phyloP scores from a whole-genome alignment of 2,797 vertebrate species.

The Smutsia temminckii region DNA sequence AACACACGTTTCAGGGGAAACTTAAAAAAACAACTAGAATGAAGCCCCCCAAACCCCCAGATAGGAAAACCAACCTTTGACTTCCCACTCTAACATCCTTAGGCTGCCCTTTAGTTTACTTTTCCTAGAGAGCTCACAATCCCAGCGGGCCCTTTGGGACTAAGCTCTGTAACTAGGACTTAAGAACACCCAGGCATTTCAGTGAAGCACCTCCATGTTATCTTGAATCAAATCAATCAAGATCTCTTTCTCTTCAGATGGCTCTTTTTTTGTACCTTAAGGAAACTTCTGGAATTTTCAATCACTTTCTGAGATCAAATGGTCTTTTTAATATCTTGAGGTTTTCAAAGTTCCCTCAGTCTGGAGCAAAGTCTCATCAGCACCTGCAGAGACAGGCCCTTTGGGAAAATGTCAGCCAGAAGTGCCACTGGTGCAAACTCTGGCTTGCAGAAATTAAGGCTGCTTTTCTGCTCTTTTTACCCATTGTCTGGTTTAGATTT shows the following conservation, averaged over 20 bases:
- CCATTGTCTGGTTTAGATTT: slow-evolving; percentile 28
- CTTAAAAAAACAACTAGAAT: slow-evolving; percentile 66
- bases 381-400: background rate
- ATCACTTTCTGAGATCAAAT: background rate
- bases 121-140: background rate
- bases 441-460: background rate
- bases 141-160: background rate
- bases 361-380: background rate
- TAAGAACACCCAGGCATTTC: background rate
- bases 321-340: background rate
- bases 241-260: background rate
- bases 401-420: background rate
- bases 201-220: background rate
- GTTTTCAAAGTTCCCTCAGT: background rate
- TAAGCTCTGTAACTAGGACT: background rate
- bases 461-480: background rate
- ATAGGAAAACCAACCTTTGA: background rate
- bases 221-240: background rate
- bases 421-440: background rate
- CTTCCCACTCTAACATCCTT: background rate
- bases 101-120: background rate
- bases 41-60: background rate
- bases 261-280: background rate
- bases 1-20: slow-evolving; percentile 71
- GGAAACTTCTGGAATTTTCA: slow-evolving; percentile 15